These are phyloP conservation scores for Anagrus nilaparvatae DNA, from an alignment of 1,140 invertebrate genomes.

Conservation along the genomic window DNA sequence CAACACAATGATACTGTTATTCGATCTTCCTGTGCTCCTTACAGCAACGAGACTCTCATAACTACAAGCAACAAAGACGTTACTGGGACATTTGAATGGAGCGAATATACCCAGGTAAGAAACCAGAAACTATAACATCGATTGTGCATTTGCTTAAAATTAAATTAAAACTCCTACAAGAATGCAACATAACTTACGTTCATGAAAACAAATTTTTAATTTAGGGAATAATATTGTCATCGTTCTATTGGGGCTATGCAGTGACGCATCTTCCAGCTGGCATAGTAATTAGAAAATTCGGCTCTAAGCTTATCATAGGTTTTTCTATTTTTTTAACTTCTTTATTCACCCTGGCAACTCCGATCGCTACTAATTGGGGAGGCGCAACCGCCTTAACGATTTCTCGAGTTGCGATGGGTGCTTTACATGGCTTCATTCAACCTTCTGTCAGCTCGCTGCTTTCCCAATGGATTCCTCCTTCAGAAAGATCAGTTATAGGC, in stretches of 20 bases:
- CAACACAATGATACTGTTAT: conserved; percentile 4
- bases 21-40: not conserved
- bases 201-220: too few relatives aligned
- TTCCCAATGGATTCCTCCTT: conserved; percentile 62
- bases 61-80: conserved; percentile 17
- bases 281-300: conserved; percentile 59
- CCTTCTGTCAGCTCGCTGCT: conserved; percentile 63
- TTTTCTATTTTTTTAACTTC: conserved; percentile 66
- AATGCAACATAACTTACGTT: too few relatives aligned
- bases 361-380: conserved; percentile 44
- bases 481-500: conserved; percentile 61
- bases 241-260: conserved; percentile 54
- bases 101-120: conserved; percentile 14
- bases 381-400: conserved; percentile 52
- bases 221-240: conserved; percentile 48
- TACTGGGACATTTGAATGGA: conserved; percentile 7
- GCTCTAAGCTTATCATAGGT: conserved; percentile 66
- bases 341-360: conserved; percentile 63
- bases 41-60: conserved; percentile 11
- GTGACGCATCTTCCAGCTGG: conserved; percentile 50
- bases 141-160: too few relatives aligned
- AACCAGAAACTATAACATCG: too few relatives aligned
- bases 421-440: conserved; percentile 69
- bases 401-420: conserved; percentile 57
- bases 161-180: too few relatives aligned